Evolutionary conservation across 2,888 invertebrate species (phyloP), one percentile per base, ranked within the genome.

Genomic region (Halictus ligatus): DNA sequence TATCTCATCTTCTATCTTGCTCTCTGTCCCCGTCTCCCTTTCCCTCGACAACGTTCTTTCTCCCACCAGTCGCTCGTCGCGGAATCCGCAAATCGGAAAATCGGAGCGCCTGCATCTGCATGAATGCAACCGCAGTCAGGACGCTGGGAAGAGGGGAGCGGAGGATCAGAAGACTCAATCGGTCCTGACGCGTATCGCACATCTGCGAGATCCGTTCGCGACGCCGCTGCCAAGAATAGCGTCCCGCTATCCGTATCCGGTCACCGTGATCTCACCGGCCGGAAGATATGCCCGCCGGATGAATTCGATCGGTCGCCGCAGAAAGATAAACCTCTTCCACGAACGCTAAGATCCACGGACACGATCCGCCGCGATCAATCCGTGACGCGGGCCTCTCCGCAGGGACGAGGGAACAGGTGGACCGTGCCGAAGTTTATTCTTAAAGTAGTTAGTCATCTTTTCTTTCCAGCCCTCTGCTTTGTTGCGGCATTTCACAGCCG

Each of bases 151-250:
- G 54, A 29, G 46, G 72, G 82, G 48, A 60, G 7, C 60, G 46
- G 75, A 73, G 85, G 74, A 85, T 81, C 46, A 29, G 77, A 48
- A 29, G 29, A 46, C 18, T 71, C 54, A 25, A 73, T 84, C 82
- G 79, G 73, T 80, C 54, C 78, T 80, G 76, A 64, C 81, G 80
- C 54, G 82, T 80, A 84, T 84, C 82, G 85, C 84, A 86, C 89
- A 91, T 91, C 91, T 91, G 90, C 87, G 88, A 87, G 88, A 88
- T 85, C 75, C 86, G 83, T 76, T 76, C 77, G 73, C 74, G 69
- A 72, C 69, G 76, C 50, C 86, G 91, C 92, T 54, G 54, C 54
- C 91, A 91, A 92, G 91, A 92, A 91, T 91, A 91, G 89, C 91
- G 64, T 29, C 80, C 80, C 75, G 67, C 67, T 67, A 67, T 67